phyloP scores from a whole-genome alignment of 2,113 vertebrate species.

The western clawed frog (Xenopus tropicalis) region UCB_Xtro_10.0 CM004443.2:49324001-49324500 shows the following conservation, averaged over 20 bases:
- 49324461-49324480: constrained; percentile 43
- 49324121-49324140: too few relatives aligned
- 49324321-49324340: constrained; percentile 33
- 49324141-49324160: too few relatives aligned
- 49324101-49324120: too few relatives aligned
- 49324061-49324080: too few relatives aligned
- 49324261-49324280: constrained; percentile 19
- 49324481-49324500: constrained; percentile 38
- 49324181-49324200: background rate
- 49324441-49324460: constrained; percentile 31
- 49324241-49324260: constrained; percentile 34
- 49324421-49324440: constrained; percentile 36
- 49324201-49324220: constrained; percentile 33
- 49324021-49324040: too few relatives aligned
- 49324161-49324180: too few relatives aligned
- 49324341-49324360: constrained; percentile 39
- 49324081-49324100: too few relatives aligned
- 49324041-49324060: too few relatives aligned
- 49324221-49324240: constrained; percentile 38
- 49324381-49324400: constrained; percentile 40
- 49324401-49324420: constrained; percentile 37
- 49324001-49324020: too few relatives aligned
- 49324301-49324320: constrained; percentile 32
- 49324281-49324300: constrained; percentile 36
- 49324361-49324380: constrained; percentile 36